Base-by-base conservation (phyloP, 30 jellyfish, hydroid and myxozoan genomes). In the Phacellophora camtschatica region DNA sequence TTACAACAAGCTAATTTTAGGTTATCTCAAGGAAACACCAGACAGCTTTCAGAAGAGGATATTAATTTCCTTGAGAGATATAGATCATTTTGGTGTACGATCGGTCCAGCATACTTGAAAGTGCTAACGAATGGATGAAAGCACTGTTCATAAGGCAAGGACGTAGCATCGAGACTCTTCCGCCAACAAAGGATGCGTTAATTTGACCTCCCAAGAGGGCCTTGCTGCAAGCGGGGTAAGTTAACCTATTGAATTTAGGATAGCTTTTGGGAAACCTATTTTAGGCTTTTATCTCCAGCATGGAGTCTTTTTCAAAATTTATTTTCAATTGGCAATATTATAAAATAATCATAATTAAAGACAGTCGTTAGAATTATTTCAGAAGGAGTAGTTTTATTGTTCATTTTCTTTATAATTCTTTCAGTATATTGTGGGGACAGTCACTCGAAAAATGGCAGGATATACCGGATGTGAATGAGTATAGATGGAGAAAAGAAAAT, bases 121-220 rank as follows among this genome's bases (percentile, higher is more conserved):
- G 18, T 5, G 71, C 24, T 5, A 36, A 66, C 28, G 73, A 66
- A 16, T 25, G 30, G 8, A 8, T 27, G 74, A 66, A 29, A 56
- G 25, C 19, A 10, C 81, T 66, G 37, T 66, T 66, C 35, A 66
- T 74, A 11, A 66, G 24, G 81, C 30, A 66, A 66, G 75, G 34
- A n/a, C 30, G 73, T 10, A n/a, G n/a, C 72, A 66, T 32, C 24
- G 81, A 66, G 5, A n/a, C 51, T 24, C 33, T 53, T 6, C 68
- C 33, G 8, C 68, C 68, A 5, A 53, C 68, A 6, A 53, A 22
- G 8, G 68, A 53, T 24, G 68, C 68, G 8, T n/a, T 53, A 24
- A 19, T n/a, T n/a, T 25, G 18, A 24, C 68, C 9, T 53, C 10
- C 28, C 18, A 53, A n/a, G 68, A 19, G 68, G 18, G 33, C 68